A percentile compares a stretch with the other conserved stretches of the same genome.
Evolutionary conservation across 2,888 invertebrate species (phyloP).

Genomic region (Biston betularia): DNA sequence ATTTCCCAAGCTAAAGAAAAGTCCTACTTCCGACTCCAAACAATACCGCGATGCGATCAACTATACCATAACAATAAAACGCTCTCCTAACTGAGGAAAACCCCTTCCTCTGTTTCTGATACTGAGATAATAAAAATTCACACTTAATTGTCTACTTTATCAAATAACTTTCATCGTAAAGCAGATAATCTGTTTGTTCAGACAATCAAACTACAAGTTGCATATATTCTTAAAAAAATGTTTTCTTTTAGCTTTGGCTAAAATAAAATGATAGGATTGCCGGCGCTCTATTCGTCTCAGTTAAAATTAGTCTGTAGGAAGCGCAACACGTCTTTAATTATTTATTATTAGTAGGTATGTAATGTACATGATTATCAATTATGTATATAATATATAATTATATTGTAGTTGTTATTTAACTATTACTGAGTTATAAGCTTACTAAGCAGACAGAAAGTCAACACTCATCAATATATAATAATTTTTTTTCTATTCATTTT

Average conservation of each 20-base stretch:
- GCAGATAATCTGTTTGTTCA: conserved; percentile 11
- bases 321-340: too few species aligned
- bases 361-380: too few species aligned
- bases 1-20: conserved; percentile 80
- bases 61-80: conserved; percentile 41
- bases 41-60: conserved; percentile 62
- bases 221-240: conserved; percentile 1
- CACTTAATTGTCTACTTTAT: conserved; percentile 42
- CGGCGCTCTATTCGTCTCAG: too few species aligned
- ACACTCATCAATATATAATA: too few species aligned
- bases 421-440: too few species aligned
- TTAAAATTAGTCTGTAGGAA: too few species aligned
- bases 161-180: conserved; percentile 39
- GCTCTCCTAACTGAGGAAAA: conserved; percentile 36
- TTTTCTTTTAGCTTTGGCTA: background rate
- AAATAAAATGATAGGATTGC: too few species aligned
- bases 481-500: too few species aligned
- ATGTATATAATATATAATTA: too few species aligned
- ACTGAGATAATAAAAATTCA: conserved; percentile 34
- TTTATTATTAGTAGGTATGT: too few species aligned
- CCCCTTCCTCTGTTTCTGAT: conserved; percentile 36
- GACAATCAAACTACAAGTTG: background rate
- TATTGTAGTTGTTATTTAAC: too few species aligned
- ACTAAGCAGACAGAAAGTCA: too few species aligned
- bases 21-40: conserved; percentile 66